Evolutionary conservation across 2,888 invertebrate genomes (phyloP).

Genomic region (Leptopterna dolabrata): DNA sequence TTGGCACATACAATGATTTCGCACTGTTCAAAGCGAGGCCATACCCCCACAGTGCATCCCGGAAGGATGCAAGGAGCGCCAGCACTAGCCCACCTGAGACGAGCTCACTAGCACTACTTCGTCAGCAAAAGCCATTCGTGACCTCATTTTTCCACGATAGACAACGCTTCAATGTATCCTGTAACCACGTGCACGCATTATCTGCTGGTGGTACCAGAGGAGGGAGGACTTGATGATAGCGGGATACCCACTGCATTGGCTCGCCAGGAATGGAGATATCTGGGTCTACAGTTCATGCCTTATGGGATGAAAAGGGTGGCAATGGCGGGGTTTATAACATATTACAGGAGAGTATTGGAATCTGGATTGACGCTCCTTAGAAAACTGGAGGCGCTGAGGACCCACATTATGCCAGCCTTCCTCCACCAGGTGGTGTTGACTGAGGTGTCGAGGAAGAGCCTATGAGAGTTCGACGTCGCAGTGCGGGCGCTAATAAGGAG

Average conservation of each 20-base stretch:
- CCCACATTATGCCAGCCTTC: slow-evolving; percentile 66
- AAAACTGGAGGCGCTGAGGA: slow-evolving; percentile 65
- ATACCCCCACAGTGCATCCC: too few relatives aligned
- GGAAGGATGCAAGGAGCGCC: too few relatives aligned
- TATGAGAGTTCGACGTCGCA: slow-evolving; percentile 65
- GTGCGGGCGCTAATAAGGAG: slow-evolving; percentile 63
- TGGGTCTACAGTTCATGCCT: too few relatives aligned
- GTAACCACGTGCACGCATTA: too few relatives aligned
- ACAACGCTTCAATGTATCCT: too few relatives aligned
- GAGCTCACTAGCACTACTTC: too few relatives aligned
- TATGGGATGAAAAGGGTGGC: background rate
- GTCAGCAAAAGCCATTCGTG: too few relatives aligned
- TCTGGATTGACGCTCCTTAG: slow-evolving; percentile 66
- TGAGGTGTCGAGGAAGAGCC: slow-evolving; percentile 51
- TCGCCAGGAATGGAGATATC: background rate
- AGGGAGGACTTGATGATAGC: background rate
- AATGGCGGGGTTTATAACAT: background rate
- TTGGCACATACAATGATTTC: too few relatives aligned
- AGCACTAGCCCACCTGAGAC: too few relatives aligned
- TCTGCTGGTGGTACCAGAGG: too few relatives aligned
- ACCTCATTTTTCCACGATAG: too few relatives aligned
- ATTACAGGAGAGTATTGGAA: background rate
- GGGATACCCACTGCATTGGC: background rate
- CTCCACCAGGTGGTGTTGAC: slow-evolving; percentile 66
- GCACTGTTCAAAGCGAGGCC: too few relatives aligned